Base-by-base conservation (phyloP, 2,888 invertebrate species). In the Tenthredo mesomela region DNA sequence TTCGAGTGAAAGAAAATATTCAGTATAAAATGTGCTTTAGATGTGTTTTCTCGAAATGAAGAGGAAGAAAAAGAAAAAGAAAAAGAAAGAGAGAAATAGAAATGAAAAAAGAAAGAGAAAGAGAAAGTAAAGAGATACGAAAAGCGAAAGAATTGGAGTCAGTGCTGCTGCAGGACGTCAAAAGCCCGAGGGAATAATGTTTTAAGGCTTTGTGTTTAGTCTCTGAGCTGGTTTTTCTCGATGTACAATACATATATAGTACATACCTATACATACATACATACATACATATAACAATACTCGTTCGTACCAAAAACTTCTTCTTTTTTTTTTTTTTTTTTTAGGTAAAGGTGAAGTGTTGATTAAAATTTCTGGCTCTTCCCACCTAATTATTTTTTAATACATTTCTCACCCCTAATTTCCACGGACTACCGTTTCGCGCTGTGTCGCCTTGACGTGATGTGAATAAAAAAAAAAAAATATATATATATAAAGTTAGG, bases 111-210 rank as follows among this genome's bases (percentile, higher is more conserved):
- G 9, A 18, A 50, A 12, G 29, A 15, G 50, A 50, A 9, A 15
- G 50, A 15, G 50, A 75, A 29, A 75, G 12, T 47, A 21, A 2
- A 10, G 2, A 21, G 4, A 25, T 25, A 21, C 21, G 40, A 9
- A 47, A 47, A 47, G 47, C 15, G 15, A 15, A 47, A 47, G 47
- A 47, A 47, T 47, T 47, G 47, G 47, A 47, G 47, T 47, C 47
- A 47, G 47, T 47, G 15, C 15, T 47, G 15, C 15, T 43, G 43
- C 43, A 73, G 71, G 71, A 73, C 71, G 43, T 73, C 9, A 40
- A 73, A 54, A 50, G 1, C 54, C 77, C 33, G 50, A 77, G 77
- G 54, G 77, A 29, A 77, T 54, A 54, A 77, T 77, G 54, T 77
- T 77, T 77, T 77, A 77, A 40, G 54, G n/a, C 40, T 54, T 54